Percentiles rank a stretch among this genome's conserved stretches.
These are phyloP conservation scores for Lasius fuliginosus DNA, from an alignment of 2,888 invertebrate species.

Conservation along the genomic window DNA sequence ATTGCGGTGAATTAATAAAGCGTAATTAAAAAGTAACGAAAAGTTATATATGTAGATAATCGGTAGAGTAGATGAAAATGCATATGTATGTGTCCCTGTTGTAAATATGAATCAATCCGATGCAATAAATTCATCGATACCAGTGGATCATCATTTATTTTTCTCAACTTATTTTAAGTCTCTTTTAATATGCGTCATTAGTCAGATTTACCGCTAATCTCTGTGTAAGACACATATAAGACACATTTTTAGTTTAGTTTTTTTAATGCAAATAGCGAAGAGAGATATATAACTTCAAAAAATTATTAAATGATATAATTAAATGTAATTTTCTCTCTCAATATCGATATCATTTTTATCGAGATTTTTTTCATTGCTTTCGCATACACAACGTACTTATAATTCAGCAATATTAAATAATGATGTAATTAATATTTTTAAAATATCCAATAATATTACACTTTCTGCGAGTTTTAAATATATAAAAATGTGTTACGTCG, in stretches of 20 bases:
- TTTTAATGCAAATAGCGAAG: background rate
- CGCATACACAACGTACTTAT: background rate
- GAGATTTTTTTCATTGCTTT: background rate
- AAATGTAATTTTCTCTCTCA: background rate
- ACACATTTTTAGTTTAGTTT: background rate
- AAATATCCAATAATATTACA: background rate
- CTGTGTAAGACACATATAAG: background rate
- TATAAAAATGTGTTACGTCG: background rate
- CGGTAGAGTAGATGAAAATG: conserved; percentile 82
- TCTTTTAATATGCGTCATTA: background rate
- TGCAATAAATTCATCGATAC: conserved; percentile 84
- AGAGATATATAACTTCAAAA: background rate
- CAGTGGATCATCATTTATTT: conserved; percentile 50
- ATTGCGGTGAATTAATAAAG: conserved; percentile 70
- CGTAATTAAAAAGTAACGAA: conserved; percentile 71
- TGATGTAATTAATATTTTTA: background rate
- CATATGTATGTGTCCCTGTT: conserved; percentile 84
- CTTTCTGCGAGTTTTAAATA: background rate
- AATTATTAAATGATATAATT: background rate
- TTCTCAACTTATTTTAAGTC: background rate
- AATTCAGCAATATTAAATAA: background rate
- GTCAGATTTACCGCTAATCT: background rate
- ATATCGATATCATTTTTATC: background rate
- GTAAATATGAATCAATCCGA: conserved; percentile 85
- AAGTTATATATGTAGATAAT: conserved; percentile 84